Base-by-base conservation (phyloP, 37 sponge, comb jelly and placozoan species). In the Petrosia ficiformis region DNA sequence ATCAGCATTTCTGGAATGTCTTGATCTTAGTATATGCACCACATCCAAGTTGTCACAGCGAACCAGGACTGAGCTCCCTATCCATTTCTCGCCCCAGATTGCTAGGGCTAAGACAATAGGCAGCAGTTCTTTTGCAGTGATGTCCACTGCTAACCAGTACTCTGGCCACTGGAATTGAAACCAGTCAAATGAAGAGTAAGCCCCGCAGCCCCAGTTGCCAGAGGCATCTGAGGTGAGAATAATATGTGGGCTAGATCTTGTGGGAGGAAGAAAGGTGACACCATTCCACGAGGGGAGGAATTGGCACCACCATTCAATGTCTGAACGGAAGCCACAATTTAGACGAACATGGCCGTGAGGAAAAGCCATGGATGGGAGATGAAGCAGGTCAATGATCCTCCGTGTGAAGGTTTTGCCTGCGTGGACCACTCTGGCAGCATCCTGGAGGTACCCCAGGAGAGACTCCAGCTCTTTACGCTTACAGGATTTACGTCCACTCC, bases 31-130 rank as follows among this genome's bases (percentile, higher is more conserved):
- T 22, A 71, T 63, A 26, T 34, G 25, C 16, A 77, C 85, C 25
- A 79, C 85, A 40, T 78, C 77, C 44, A 34, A 39, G 73, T 84
- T 84, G 66, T 77, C 79, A 35, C 78, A 84, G 42, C 26, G 31
- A 24, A 74, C 34, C 5, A 21, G 19, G n/a, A 84, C 70, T 8
- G 21, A n/a, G 68, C 32, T 35, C 3, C 68, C 67, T 16, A 41
- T 44, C 79, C 78, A 84, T 3, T 54, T 29, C 25, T 31, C n/a
- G 61, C 79, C 85, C 85, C 75, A 84, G 22, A 80, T 44, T 35
- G 72, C 73, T 11, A 59, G 26, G 3, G 85, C 78, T 32, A 84
- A 28, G 29, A 84, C 3, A 19, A 78, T 33, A 4, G 85, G 56
- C 2, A 84, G n/a, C 59, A 77, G 56, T 59, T 77, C 78, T n/a